Evolutionary conservation across 30 jellyfish, hydroid and myxozoan species (phyloP).

Genomic region (Aurelia aurita complex sp. Pacific): DNA sequence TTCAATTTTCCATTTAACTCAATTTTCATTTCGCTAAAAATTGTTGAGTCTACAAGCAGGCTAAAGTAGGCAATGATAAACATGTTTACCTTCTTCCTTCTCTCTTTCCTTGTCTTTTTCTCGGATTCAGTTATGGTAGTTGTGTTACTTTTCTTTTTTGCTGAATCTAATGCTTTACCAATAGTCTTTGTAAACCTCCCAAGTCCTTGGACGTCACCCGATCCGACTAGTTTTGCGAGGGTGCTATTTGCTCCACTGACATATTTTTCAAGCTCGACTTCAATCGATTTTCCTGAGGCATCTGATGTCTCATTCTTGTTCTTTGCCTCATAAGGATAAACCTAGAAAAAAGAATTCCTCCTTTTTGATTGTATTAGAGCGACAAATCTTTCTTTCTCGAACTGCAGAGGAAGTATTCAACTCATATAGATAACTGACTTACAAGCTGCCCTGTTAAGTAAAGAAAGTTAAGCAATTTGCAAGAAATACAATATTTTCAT

Average conservation of each 20-base stretch:
- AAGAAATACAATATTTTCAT: too few species aligned
- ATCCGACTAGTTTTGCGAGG: constrained; percentile 14
- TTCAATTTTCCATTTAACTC: too few species aligned
- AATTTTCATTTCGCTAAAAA: too few species aligned
- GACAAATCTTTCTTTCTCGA: not conserved
- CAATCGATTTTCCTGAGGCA: not conserved
- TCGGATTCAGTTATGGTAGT: not conserved
- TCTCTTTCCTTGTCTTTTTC: constrained; percentile 16
- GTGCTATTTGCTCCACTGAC: constrained; percentile 35
- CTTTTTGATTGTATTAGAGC: not conserved
- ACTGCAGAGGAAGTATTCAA: not conserved
- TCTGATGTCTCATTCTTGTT: too few species aligned
- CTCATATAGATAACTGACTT: too few species aligned
- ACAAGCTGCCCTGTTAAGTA: too few species aligned
- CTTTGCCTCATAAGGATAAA: too few species aligned
- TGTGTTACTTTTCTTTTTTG: constrained; percentile 9
- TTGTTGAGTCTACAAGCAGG: too few species aligned
- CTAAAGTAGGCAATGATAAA: not conserved
- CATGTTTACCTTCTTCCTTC: constrained; percentile 18
- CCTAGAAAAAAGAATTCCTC: too few species aligned
- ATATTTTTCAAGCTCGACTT: constrained; percentile 23
- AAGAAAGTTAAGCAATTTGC: too few species aligned
- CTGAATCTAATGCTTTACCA: constrained; percentile 38
- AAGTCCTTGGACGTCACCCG: constrained; percentile 39
- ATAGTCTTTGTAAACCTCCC: constrained; percentile 30